Conservation (phyloP, 2,888 invertebrate species). For the Oligia fasciuncula region DNA sequence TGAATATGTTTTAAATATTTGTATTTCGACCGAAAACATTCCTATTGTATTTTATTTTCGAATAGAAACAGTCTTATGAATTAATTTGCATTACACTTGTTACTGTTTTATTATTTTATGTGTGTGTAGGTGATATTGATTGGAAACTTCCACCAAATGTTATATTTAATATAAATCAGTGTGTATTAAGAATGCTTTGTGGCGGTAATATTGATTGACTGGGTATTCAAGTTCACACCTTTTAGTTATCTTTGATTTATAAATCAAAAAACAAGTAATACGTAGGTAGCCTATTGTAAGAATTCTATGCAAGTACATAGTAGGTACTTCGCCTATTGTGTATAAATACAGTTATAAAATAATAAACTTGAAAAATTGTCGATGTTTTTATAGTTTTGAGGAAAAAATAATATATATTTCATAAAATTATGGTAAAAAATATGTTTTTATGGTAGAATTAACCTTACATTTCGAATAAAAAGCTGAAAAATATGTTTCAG, state of each 20-base stretch:
- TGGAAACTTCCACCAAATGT: constrained; percentile 37
- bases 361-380: constrained; percentile 5
- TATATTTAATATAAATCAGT: constrained; percentile 45
- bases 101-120: constrained; percentile 35
- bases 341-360: constrained; percentile 1
- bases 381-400: constrained; percentile 5
- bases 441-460: constrained; percentile 2
- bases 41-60: constrained; percentile 60
- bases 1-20: constrained; percentile 60
- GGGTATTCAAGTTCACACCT: constrained; percentile 23
- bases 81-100: constrained; percentile 42
- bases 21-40: constrained; percentile 62
- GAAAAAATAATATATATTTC: background rate
- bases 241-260: constrained; percentile 32
- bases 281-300: constrained; percentile 26
- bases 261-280: background rate
- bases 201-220: constrained; percentile 26
- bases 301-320: constrained; percentile 13
- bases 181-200: constrained; percentile 20
- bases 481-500: background rate
- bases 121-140: constrained; percentile 13
- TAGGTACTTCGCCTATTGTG: constrained; percentile 5
- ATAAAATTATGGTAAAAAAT: background rate
- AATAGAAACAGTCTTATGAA: constrained; percentile 43
- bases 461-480: constrained; percentile 9